These are phyloP conservation scores for Phasianus colchicus DNA, from an alignment of 2,113 vertebrate species.

Conservation along the genomic window DNA sequence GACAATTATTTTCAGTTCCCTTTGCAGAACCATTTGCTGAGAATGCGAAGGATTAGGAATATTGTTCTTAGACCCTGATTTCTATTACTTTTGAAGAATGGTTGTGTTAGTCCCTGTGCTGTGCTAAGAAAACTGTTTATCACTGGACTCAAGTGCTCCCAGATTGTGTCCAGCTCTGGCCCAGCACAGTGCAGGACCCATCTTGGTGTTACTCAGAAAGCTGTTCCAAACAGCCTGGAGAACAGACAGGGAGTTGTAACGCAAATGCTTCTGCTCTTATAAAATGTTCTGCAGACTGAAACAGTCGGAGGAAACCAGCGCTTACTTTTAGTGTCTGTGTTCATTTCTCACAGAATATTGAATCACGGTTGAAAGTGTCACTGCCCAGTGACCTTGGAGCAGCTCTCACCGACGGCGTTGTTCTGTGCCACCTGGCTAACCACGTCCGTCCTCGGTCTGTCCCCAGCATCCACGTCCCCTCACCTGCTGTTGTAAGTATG, in stretches of 20 bases:
- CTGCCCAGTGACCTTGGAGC: conserved; percentile 92
- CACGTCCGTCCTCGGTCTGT: conserved; percentile 95
- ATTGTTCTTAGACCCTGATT: background rate
- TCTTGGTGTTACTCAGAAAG: background rate
- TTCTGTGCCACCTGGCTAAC: conserved; percentile 97
- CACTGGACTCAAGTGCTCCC: background rate
- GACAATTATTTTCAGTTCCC: background rate
- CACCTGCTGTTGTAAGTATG: conserved; percentile 93
- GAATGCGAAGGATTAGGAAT: background rate
- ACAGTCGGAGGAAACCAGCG: background rate
- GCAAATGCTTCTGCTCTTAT: background rate
- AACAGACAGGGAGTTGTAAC: background rate
- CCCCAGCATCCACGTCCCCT: conserved; percentile 96
- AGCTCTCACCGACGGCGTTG: conserved; percentile 94
- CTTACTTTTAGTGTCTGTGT: background rate
- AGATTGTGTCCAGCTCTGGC: background rate
- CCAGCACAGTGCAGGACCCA: fast-evolving
- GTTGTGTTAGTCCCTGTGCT: background rate
- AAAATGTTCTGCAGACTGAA: background rate
- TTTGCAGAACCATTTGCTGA: background rate
- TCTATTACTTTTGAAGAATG: background rate
- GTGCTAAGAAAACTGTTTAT: background rate
- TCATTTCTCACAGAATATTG: conserved; percentile 86
- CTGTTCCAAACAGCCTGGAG: background rate
- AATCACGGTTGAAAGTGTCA: conserved; percentile 92